phyloP scores from a whole-genome alignment of 2,888 invertebrate species.

The Allophyes oxyacanthae region DNA sequence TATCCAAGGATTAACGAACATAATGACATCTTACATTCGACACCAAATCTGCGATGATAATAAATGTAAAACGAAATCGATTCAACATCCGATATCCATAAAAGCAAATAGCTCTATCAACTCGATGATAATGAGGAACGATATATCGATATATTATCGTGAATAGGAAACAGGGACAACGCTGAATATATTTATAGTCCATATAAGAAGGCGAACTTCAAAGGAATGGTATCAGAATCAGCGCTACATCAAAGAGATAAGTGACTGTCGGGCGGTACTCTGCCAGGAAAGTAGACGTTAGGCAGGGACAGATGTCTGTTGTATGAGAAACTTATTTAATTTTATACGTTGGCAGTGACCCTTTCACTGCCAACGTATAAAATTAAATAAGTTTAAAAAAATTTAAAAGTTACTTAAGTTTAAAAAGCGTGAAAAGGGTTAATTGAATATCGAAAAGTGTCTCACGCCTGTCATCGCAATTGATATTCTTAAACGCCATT shows the following conservation, averaged over 20 bases:
- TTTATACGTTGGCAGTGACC: constrained; percentile 4
- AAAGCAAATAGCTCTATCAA: constrained; percentile 34
- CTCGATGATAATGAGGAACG: constrained; percentile 23
- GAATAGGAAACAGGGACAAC: constrained; percentile 49
- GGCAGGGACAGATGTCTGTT: constrained; percentile 32
- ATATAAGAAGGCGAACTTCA: constrained; percentile 53
- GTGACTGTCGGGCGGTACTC: constrained; percentile 36
- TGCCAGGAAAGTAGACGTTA: constrained; percentile 27
- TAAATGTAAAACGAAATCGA: constrained; percentile 24
- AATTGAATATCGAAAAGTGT: too few relatives aligned
- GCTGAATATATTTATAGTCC: constrained; percentile 58
- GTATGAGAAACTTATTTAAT: constrained; percentile 18
- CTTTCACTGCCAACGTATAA: too few relatives aligned
- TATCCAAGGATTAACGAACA: constrained; percentile 17
- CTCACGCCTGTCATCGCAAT: too few relatives aligned
- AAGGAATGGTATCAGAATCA: constrained; percentile 48
- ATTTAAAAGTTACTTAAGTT: too few relatives aligned
- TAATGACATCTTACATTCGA: constrained; percentile 5
- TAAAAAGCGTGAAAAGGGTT: too few relatives aligned
- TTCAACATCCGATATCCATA: constrained; percentile 21
- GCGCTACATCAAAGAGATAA: constrained; percentile 55
- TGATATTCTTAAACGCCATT: too few relatives aligned
- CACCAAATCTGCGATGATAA: constrained; percentile 16
- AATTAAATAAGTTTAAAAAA: too few relatives aligned
- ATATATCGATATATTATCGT: constrained; percentile 45